Evolutionary conservation across 2,888 invertebrate genomes (phyloP).

Genomic region (Drosophila prolongata): DNA sequence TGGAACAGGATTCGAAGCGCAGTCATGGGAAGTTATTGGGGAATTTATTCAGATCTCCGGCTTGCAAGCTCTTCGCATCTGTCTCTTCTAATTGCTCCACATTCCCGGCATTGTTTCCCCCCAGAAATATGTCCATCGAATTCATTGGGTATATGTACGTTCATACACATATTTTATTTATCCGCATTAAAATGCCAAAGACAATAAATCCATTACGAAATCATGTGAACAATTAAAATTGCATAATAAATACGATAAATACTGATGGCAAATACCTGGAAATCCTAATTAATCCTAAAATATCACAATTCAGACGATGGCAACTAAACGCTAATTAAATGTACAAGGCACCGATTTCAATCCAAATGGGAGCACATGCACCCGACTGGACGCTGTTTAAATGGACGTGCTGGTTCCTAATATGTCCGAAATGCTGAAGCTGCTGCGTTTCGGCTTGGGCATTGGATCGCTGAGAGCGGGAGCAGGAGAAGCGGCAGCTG

Average conservation of each 20-base stretch:
- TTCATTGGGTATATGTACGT: conserved; percentile 4
- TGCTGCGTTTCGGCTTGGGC: conserved; percentile 75
- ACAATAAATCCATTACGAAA: conserved; percentile 76
- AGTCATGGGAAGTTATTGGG: conserved; percentile 26
- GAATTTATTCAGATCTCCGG: conserved; percentile 11
- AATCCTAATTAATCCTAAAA: conserved; percentile 77
- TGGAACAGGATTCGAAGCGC: conserved; percentile 31
- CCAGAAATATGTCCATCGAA: conserved; percentile 26
- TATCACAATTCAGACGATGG: conserved; percentile 69
- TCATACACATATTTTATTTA: conserved; percentile 56
- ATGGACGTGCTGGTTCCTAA: conserved; percentile 70
- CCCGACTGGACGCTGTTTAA: conserved; percentile 24
- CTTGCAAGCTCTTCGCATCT: background rate
- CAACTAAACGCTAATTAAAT: conserved; percentile 71
- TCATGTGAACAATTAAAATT: conserved; percentile 77
- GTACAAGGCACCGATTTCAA: conserved; percentile 62
- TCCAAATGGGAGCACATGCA: conserved; percentile 61
- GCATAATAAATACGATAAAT: conserved; percentile 78
- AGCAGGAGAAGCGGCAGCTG: background rate
- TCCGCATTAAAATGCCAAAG: conserved; percentile 67
- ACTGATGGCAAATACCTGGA: conserved; percentile 74
- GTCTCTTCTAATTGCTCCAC: conserved; percentile 9
- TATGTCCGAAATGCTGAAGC: conserved; percentile 83
- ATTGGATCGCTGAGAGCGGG: conserved; percentile 27
- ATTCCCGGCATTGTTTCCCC: background rate